Percentiles rank a stretch among this genome's conserved stretches.
These are phyloP conservation scores for Aptenodytes patagonicus DNA, from an alignment of 2,113 vertebrate genomes.

Conservation along the genomic window DNA sequence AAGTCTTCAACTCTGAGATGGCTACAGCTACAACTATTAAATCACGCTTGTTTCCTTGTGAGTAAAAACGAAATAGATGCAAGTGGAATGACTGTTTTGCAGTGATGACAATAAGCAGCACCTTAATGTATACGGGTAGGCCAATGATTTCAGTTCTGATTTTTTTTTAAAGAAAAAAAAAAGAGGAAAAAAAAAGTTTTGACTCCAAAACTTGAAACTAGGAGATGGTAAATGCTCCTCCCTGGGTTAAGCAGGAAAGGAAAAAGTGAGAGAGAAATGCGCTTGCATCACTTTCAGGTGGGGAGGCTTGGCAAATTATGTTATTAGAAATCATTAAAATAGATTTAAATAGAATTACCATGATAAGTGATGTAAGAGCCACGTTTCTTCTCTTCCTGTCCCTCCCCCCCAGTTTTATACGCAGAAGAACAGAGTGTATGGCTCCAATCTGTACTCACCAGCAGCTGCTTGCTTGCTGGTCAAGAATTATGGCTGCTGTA, in stretches of 20 bases:
- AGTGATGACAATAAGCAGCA: not conserved
- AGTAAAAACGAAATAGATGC: not conserved
- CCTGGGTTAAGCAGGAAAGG: not conserved
- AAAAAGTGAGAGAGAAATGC: not conserved
- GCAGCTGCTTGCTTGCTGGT: not conserved
- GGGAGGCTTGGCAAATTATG: slow-evolving; percentile 10
- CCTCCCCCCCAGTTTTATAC: not conserved
- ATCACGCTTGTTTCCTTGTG: not conserved
- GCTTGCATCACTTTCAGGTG: not conserved
- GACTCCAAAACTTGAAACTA: not conserved
- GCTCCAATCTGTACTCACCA: not conserved
- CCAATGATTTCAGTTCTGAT: not conserved
- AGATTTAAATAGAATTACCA: slow-evolving; percentile 12
- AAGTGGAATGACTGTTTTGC: not conserved
- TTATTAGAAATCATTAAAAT: slow-evolving; percentile 29
- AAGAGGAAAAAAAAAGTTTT: not conserved
- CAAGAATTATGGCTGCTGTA: not conserved
- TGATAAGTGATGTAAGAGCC: not conserved
- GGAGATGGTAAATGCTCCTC: not conserved
- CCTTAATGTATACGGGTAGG: not conserved
- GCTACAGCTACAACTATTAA: not conserved
- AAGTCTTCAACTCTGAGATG: not conserved
- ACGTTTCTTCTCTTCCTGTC: not conserved
- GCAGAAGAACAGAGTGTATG: not conserved
- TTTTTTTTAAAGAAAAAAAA: not conserved